Conservation (phyloP, 1,140 invertebrate genomes). For the Drosophila pachea region DNA sequence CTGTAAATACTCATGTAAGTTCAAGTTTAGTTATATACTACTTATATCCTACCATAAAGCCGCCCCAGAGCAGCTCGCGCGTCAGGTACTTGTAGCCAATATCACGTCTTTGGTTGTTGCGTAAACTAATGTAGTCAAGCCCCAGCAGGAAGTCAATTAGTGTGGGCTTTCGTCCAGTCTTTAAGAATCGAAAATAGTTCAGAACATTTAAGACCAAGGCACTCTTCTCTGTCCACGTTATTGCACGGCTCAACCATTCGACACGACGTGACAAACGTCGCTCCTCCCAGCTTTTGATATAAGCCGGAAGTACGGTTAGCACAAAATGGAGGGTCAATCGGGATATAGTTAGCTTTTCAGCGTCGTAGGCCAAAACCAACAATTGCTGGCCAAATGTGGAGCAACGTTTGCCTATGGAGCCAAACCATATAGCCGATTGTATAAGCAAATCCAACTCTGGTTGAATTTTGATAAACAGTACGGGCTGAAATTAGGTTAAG, state of each 20-base stretch:
- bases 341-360: conserved; percentile 79
- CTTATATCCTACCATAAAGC: conserved; percentile 82
- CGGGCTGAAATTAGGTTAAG: conserved; percentile 71
- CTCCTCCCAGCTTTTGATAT: conserved; percentile 80
- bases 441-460: conserved; percentile 82
- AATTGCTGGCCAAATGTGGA: conserved; percentile 83
- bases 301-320: conserved; percentile 80
- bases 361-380: conserved; percentile 81
- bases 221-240: conserved; percentile 80
- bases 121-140: conserved; percentile 80
- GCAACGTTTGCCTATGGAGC: conserved; percentile 80
- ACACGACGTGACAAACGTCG: conserved; percentile 79
- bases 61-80: conserved; percentile 84
- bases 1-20: conserved; percentile 68
- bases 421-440: conserved; percentile 81
- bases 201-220: conserved; percentile 81
- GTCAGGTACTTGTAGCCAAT: conserved; percentile 83
- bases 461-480: conserved; percentile 80
- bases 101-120: conserved; percentile 80
- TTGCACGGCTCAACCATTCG: conserved; percentile 79
- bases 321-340: conserved; percentile 81
- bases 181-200: conserved; percentile 83
- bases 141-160: conserved; percentile 81
- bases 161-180: conserved; percentile 82
- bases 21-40: neutral